Evolutionary conservation across 2,113 vertebrate genomes (phyloP), one percentile per base, ranked within the genome.

Genomic region (Lamprotornis superbus): DNA sequence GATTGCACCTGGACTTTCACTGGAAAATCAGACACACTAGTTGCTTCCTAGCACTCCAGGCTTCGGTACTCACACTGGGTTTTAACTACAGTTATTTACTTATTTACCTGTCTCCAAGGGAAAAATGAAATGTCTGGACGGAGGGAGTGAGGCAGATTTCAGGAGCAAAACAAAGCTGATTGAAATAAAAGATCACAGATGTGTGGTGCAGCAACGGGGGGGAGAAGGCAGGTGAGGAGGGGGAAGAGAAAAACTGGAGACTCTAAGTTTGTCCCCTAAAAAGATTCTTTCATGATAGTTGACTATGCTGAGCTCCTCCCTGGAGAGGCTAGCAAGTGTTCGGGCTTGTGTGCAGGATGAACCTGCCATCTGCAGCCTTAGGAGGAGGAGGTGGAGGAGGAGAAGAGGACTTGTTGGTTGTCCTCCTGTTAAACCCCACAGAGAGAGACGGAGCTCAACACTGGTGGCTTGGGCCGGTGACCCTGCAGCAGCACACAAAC

Each of bases 1-100:
- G 91, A 96, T 89, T 67, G 97, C 97, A 98, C 97, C 97, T 98
- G 98, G 96, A 97, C 90, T 96, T 93, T 74, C 53, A 83, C 86
- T 97, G 93, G 46, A 76, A 95, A 94, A 96, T 91, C 81, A 93
- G 61, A 77, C 87, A 69, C 91, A 94, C 96, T 85, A 91, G 96
- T 97, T 97, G 95, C 97, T 97, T 97, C 89, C 93, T 90, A 94
- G 92, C 77, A 94, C 84, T 95, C 80, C 85, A 73, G 69, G 93
- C 94, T 97, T 92, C 9, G 6, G 92, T 93, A 56, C 40, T 37
- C 83, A 65, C 63, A 56, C 33, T 37, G 65, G 81, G 80, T 80
- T 97, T 88, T 89, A 52, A 84, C 75, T 95, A 25, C 47, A 4
- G 7, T 82, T 93, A 57, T 78, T 75, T 95, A 93, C 95, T 92